phyloP scores from a whole-genome alignment of 2,113 vertebrate genomes.

The Chionomys nivalis region DNA sequence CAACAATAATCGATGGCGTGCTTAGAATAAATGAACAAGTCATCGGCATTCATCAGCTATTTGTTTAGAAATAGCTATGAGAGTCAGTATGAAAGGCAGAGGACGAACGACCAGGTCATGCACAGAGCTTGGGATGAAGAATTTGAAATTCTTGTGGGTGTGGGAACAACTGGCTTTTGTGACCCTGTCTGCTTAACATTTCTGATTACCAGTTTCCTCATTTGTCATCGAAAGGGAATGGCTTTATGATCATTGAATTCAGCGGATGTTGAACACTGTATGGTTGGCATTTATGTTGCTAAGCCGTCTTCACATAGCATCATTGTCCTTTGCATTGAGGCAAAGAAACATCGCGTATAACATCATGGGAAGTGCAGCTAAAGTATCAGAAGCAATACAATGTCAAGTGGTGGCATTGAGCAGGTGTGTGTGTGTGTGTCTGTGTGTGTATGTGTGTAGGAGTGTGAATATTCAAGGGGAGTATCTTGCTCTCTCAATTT shows the following conservation, averaged over 20 bases:
- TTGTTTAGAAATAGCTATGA: neutral
- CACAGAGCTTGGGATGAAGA: neutral
- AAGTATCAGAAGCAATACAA: neutral
- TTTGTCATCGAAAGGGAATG: neutral
- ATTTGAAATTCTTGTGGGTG: neutral
- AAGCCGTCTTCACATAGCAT: neutral
- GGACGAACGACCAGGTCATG: accelerated
- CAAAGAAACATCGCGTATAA: neutral
- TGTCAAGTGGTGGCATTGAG: neutral
- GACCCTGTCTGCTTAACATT: neutral
- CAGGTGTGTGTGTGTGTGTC: neutral
- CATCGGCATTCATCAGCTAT: neutral
- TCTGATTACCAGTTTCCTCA: neutral
- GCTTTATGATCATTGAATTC: neutral
- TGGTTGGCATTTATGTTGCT: neutral
- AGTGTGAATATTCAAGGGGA: neutral
- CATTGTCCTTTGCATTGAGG: neutral
- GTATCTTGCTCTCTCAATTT: neutral
- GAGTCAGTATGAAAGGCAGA: neutral
- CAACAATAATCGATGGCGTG: neutral
- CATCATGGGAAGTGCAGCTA: neutral
- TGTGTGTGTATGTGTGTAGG: no score
- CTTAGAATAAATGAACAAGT: neutral
- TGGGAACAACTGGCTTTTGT: neutral
- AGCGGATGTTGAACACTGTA: neutral